Evolutionary conservation across 2,113 vertebrate genomes (phyloP), one percentile per base, ranked within the genome.

Genomic region (Sinocyclocheilus maitianheensis): DNA sequence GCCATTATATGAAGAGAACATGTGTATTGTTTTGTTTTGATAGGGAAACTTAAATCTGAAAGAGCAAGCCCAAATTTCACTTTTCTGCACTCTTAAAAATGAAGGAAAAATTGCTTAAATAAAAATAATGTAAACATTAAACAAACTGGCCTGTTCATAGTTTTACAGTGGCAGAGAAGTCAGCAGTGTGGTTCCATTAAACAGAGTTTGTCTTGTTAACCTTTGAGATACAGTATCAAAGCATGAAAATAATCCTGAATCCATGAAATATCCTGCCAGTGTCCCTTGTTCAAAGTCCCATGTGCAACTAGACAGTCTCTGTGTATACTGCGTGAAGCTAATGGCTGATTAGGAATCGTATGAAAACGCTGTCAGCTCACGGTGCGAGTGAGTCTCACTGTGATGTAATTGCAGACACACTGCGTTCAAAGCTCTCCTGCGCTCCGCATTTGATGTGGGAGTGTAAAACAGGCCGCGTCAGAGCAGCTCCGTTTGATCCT

Each of bases 401-500:
- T 3, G 48, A 53, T 87, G 85, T 74, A 87, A 91, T 51, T 86
- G 84, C 88, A 88, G 89, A 76, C 88, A 26, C 69, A 63, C 88
- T 84, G 34, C 10, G 72, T 91, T 93, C 85, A 91, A 90, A 88
- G 90, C 89, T 84, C 82, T 80, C 87, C 82, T 81, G 85, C 79
- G 84, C 88, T 85, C 81, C 18, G 72, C 1, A 71, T 75, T 13
- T 91, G 88, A 91, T 92, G 88, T 90, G 81, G 30, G 62, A 20
- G 76, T 82, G 81, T 87, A 87, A 93, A 90, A 93, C 89, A 89
- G 89, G 84, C 90, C 86, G 89, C 92, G 91, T 91, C 92, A 92
- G 83, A 89, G 69, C 87, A 74, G 89, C 53, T 86, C 88, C 78
- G 87, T 91, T 90, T 92, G 90, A 91, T 92, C 87, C 62, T 83